These are phyloP conservation scores for Piscicola geometra DNA, from an alignment of 2,888 invertebrate genomes.

Conservation along the genomic window DNA sequence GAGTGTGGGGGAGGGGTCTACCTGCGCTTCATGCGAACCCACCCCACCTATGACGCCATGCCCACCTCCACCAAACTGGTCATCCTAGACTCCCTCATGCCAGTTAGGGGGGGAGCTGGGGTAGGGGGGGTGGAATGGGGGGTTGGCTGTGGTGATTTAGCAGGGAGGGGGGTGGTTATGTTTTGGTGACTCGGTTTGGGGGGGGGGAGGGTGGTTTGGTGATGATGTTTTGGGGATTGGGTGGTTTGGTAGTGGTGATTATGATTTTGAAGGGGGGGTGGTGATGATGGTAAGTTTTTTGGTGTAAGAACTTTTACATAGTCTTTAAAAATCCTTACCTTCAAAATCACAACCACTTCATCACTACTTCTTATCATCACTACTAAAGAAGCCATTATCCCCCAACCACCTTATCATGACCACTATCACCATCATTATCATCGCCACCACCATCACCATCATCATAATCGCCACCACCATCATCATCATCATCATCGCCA, in stretches of 20 bases:
- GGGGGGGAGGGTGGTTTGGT: background rate
- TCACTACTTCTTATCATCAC: too few relatives aligned
- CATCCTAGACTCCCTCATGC: conserved; percentile 34
- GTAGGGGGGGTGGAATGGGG: background rate
- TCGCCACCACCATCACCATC: too few relatives aligned
- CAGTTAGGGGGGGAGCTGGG: conserved; percentile 17
- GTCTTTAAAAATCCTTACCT: background rate
- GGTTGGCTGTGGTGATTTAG: background rate
- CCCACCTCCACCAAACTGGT: conserved; percentile 39
- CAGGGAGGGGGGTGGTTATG: background rate
- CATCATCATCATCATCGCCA: too few relatives aligned
- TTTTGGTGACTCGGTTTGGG: background rate
- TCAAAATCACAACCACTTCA: too few relatives aligned
- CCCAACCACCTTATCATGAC: too few relatives aligned
- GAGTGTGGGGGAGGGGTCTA: conserved; percentile 24
- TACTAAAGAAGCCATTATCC: too few relatives aligned
- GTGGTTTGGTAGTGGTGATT: background rate
- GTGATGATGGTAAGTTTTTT: background rate
- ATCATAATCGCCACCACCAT: too few relatives aligned
- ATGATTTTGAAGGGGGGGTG: background rate
- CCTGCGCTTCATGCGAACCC: conserved; percentile 32
- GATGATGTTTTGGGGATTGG: background rate
- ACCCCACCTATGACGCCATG: conserved; percentile 38
- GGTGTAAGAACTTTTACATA: background rate
- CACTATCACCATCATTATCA: too few relatives aligned